Evolutionary conservation across 2,888 invertebrate species (phyloP), one percentile per base, ranked within the genome.

Genomic region (Dryocosmus kuriphilus): DNA sequence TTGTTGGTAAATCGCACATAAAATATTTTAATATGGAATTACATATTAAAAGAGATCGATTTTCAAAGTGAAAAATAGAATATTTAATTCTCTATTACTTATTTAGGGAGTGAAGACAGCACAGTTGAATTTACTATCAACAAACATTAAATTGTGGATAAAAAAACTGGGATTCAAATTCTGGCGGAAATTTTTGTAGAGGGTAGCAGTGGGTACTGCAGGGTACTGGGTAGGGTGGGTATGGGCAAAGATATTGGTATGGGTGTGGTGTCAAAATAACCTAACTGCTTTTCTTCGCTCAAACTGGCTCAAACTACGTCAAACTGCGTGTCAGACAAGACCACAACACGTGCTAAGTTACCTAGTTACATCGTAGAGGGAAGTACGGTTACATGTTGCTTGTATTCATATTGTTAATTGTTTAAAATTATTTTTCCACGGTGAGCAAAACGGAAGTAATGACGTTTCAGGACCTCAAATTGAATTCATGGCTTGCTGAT

Each of bases 401-500:
- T 11, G 3, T 57, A 5, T 11, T 57, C 24, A 0, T 22, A 57
- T 24, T 24, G 55, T 22, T 55, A 55, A 55, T n/a, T 62, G n/a
- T 32, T 32, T 35, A 32, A 32, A 32, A 0, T 32, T 16, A 1
- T 61, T 62, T 62, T 62, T 11, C 22, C 22, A 46, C 11, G 22
- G 51, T 67, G 67, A 46, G 41, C 51, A 46, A 19, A 27, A 8
- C 27, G 11, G 78, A 84, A 83, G 84, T 88, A 19, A 76, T 74
- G 32, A 82, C 93, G 74, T 96, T 96, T 89, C 87, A 91, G 1
- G 93, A 93, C 78, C 92, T 96, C 55, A 94, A 95, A 51, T 90
- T 97, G 19, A 95, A 95, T 86, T 92, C 94, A 5, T 97, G 97
- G 97, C 93, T 97, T 19, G 93, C 95, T 35, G 94, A 95, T 85